These are phyloP conservation scores for Calameuta idolon DNA, from an alignment of 2,888 invertebrate species.

Conservation along the genomic window DNA sequence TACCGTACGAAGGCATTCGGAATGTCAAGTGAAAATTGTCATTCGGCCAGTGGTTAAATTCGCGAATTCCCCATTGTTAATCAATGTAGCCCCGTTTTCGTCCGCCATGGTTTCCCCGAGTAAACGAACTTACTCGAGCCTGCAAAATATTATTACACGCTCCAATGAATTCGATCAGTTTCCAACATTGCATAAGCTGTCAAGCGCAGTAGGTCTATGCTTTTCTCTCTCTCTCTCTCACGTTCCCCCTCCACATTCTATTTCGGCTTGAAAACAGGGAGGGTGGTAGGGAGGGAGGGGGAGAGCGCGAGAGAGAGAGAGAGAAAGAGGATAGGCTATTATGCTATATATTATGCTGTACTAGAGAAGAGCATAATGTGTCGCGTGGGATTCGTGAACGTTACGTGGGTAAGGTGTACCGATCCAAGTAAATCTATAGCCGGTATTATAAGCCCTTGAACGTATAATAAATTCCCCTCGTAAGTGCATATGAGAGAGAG, in stretches of 20 bases:
- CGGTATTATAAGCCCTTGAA: not conserved
- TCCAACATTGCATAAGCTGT: constrained; percentile 61
- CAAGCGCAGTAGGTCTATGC: constrained; percentile 44
- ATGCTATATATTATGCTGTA: not conserved
- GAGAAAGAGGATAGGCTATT: too few species aligned
- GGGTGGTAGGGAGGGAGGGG: not conserved
- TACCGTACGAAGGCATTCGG: not conserved
- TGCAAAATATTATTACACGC: constrained; percentile 63
- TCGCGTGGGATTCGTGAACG: not conserved
- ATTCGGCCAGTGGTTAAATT: not conserved
- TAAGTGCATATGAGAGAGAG: not conserved
- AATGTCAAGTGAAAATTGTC: not conserved
- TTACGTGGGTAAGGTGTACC: not conserved
- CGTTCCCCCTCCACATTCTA: not conserved
- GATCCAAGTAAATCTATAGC: not conserved
- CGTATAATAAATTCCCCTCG: not conserved
- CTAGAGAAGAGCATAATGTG: not conserved
- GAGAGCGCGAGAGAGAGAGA: too few species aligned
- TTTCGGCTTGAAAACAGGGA: not conserved
- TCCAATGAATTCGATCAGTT: constrained; percentile 61
- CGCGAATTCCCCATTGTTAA: constrained; percentile 30
- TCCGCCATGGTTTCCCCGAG: constrained; percentile 46
- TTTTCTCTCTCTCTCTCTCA: not conserved
- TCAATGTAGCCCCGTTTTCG: constrained; percentile 51
- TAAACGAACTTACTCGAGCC: constrained; percentile 61